Evolutionary conservation across 2,113 vertebrate genomes (phyloP).

Genomic region (Turnix velox): DNA sequence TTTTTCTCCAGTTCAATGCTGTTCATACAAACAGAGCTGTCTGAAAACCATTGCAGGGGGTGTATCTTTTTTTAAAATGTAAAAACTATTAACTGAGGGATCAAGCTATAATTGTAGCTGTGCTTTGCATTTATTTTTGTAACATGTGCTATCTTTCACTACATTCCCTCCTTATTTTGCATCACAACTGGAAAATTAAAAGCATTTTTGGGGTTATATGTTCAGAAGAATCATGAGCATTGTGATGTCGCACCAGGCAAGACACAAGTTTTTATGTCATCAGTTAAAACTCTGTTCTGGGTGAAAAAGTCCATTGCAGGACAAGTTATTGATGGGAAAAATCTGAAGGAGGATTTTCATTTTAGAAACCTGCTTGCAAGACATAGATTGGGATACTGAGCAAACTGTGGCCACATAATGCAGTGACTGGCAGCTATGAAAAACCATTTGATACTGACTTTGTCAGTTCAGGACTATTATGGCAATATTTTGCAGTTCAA

Average conservation of each 20-base stretch:
- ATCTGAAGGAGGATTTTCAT: neutral
- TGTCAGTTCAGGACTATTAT: constrained; percentile 31
- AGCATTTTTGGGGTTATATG: neutral
- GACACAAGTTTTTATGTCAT: neutral
- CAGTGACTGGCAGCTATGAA: neutral
- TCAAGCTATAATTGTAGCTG: neutral
- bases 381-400: neutral
- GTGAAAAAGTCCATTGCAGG: neutral
- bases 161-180: neutral
- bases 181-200: neutral
- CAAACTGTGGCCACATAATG: constrained; percentile 7
- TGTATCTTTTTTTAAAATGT: neutral
- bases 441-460: constrained; percentile 64
- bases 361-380: neutral
- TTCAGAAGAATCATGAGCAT: neutral
- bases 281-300: neutral
- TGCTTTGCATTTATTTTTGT: neutral
- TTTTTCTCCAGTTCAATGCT: neutral
- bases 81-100: neutral
- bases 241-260: neutral
- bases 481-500: constrained; percentile 61
- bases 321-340: neutral
- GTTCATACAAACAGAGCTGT: neutral
- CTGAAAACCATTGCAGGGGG: neutral
- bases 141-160: neutral